These are phyloP conservation scores for Norana najaformis DNA, from an alignment of 2,888 invertebrate genomes.

Conservation along the genomic window DNA sequence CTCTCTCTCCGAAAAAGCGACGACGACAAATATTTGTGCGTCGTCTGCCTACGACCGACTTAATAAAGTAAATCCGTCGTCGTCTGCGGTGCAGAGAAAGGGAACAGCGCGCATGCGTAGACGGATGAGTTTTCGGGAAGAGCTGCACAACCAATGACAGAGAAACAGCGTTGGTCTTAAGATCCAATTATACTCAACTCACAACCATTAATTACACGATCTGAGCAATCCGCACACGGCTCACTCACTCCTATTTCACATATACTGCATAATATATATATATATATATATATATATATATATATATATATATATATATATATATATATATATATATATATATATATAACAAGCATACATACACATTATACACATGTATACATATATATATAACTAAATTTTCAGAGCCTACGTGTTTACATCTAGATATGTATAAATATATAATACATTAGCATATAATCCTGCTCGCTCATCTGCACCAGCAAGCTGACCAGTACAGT, in stretches of 20 bases:
- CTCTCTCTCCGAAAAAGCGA: neutral
- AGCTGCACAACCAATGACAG: neutral
- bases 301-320: no score
- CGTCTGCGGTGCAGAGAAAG: no score
- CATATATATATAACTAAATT: neutral
- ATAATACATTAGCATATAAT: neutral
- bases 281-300: no score
- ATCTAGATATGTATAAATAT: neutral
- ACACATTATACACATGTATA: neutral
- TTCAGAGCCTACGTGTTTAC: neutral
- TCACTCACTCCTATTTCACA: neutral
- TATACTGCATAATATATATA: no score
- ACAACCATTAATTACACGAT: neutral
- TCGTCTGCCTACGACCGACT: no score
- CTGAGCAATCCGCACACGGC: neutral
- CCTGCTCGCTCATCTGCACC: neutral
- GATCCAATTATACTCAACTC: slow-evolving; percentile 7
- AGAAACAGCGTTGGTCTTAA: neutral
- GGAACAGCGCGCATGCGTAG: no score
- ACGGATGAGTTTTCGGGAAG: neutral
- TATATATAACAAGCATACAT: no score
- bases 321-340: neutral
- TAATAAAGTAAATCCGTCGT: no score
- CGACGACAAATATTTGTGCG: no score
- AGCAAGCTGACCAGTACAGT: neutral